Conservation (phyloP, 1,140 invertebrate species). For the Cydia fagiglandana region DNA sequence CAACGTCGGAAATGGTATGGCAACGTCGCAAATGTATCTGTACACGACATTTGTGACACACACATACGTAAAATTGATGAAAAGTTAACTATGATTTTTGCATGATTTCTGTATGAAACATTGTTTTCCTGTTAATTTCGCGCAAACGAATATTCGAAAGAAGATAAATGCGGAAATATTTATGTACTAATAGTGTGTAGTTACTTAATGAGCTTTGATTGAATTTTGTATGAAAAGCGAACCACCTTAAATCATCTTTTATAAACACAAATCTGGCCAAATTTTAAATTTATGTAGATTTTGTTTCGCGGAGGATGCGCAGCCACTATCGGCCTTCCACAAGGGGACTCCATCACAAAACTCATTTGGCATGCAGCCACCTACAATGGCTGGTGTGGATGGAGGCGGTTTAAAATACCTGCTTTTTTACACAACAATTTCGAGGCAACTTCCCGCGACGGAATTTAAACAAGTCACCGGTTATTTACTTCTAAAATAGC, state of each 20-base stretch:
- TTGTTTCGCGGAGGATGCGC: slow-evolving; percentile 48
- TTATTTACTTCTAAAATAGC: slow-evolving; percentile 33
- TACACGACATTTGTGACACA: too few species aligned
- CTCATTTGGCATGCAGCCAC: slow-evolving; percentile 77
- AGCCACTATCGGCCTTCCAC: slow-evolving; percentile 64
- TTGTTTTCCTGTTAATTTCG: too few species aligned
- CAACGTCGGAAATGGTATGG: too few species aligned
- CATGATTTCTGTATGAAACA: too few species aligned
- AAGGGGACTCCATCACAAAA: slow-evolving; percentile 70
- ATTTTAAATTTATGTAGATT: slow-evolving; percentile 36
- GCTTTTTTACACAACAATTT: slow-evolving; percentile 56
- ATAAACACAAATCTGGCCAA: neutral
- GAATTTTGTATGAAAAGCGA: too few species aligned
- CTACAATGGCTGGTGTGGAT: slow-evolving; percentile 66
- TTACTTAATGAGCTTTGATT: too few species aligned
- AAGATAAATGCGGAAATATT: too few species aligned
- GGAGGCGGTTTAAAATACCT: slow-evolving; percentile 69
- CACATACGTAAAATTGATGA: too few species aligned
- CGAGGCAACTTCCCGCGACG: slow-evolving; percentile 57
- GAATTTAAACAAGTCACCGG: slow-evolving; percentile 43
- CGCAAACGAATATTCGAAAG: too few species aligned
- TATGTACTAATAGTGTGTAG: too few species aligned
- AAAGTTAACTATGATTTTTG: too few species aligned
- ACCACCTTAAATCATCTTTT: neutral
- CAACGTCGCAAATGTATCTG: too few species aligned